phyloP scores from a whole-genome alignment of 2,888 invertebrate genomes.

The Tinea pellionella region DNA sequence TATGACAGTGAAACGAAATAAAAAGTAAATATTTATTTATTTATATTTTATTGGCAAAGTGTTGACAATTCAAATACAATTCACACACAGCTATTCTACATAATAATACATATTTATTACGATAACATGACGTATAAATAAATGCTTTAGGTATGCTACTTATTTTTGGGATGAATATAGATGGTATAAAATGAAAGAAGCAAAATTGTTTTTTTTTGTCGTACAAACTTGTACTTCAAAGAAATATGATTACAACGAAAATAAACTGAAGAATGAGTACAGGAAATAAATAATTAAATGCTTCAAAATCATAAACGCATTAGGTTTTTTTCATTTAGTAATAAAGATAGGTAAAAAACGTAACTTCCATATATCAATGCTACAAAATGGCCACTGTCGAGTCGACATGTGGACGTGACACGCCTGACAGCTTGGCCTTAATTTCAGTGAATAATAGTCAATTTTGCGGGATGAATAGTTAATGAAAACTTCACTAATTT shows the following conservation, averaged over 20 bases:
- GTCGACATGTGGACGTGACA: conserved; percentile 1
- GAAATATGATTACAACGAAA: too few species aligned
- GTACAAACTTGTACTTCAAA: too few species aligned
- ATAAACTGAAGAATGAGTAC: too few species aligned
- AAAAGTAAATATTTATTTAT: neutral
- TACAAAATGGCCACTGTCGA: neutral
- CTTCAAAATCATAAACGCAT: too few species aligned
- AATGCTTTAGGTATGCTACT: neutral
- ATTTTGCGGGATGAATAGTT: neutral
- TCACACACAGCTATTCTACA: conserved; percentile 6
- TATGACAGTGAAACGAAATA: too few species aligned
- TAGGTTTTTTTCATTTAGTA: too few species aligned
- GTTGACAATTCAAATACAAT: neutral
- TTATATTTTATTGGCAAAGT: conserved; percentile 4
- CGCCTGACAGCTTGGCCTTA: neutral
- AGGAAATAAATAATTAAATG: too few species aligned
- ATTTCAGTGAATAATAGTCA: conserved; percentile 4
- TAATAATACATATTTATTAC: neutral
- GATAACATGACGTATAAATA: neutral
- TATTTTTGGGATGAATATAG: neutral
- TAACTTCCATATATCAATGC: neutral
- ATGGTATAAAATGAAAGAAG: too few species aligned
- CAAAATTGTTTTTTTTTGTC: too few species aligned
- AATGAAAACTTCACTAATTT: conserved; percentile 6
- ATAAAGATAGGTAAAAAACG: neutral